Conservation (phyloP, 2,797 vertebrate genomes). For the Pangasius krempfi region DNA sequence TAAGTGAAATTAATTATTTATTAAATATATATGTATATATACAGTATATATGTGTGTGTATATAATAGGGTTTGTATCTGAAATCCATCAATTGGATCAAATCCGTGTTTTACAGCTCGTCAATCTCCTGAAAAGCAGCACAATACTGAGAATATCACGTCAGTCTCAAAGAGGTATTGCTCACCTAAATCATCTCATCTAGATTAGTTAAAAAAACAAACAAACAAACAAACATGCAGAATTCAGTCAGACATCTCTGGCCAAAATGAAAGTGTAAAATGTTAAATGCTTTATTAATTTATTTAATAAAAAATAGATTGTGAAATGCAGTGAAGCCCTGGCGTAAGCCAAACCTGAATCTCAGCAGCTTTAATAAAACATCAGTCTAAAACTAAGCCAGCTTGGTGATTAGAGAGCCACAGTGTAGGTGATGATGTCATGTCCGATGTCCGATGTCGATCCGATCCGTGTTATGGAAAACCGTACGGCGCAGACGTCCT, state of each 20-base stretch:
- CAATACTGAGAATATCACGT: slow-evolving; percentile 22
- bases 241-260: background rate
- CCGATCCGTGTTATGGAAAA: background rate
- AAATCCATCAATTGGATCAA: slow-evolving; percentile 5
- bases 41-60: background rate
- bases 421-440: background rate
- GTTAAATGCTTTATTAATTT: background rate
- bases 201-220: slow-evolving; percentile 1
- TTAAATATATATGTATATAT: slow-evolving; percentile 48
- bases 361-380: background rate
- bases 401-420: background rate
- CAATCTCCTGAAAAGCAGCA: slow-evolving; percentile 12
- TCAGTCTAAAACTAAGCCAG: background rate
- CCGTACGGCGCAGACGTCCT: background rate
- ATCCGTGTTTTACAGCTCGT: slow-evolving; percentile 14
- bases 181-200: slow-evolving; percentile 26
- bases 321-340: background rate
- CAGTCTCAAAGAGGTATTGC: slow-evolving; percentile 40
- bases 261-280: too few species aligned
- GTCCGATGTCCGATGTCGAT: background rate
- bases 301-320: background rate
- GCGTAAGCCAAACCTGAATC: background rate
- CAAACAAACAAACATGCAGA: slow-evolving; percentile 34
- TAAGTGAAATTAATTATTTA: slow-evolving; percentile 50
- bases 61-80: background rate